A percentile compares a stretch with the other conserved stretches of the same genome.
These are phyloP conservation scores for Corbicula japonica DNA, from an alignment of 2,888 invertebrate genomes.

Conservation along the genomic window DNA sequence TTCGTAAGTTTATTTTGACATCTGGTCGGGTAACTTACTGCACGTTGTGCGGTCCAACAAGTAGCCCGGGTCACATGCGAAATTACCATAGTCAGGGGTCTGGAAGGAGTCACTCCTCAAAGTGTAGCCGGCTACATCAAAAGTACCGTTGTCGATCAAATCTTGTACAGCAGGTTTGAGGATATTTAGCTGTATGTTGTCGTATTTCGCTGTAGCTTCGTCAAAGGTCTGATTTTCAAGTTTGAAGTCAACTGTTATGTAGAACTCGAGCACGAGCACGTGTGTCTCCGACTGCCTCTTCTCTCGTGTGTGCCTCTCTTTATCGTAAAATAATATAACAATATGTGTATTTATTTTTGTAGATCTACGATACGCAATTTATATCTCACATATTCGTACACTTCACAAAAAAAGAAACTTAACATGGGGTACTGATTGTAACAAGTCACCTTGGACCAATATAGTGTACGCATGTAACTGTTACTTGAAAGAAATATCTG, in stretches of 20 bases:
- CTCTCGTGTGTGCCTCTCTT: too few species aligned
- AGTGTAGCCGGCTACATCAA: constrained; percentile 21
- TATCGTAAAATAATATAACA: too few species aligned
- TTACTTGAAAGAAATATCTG: too few species aligned
- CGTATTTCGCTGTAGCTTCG: neutral
- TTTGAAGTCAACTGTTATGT: neutral
- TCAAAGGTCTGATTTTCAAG: neutral
- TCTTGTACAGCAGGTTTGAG: constrained; percentile 9
- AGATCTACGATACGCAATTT: too few species aligned
- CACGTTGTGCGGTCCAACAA: constrained; percentile 22
- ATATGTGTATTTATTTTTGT: too few species aligned
- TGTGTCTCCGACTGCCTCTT: neutral
- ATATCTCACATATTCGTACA: too few species aligned
- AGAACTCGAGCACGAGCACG: constrained; percentile 8
- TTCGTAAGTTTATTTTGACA: neutral
- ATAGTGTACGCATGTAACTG: too few species aligned
- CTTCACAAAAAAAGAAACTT: too few species aligned
- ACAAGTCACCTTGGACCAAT: too few species aligned
- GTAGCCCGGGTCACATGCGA: constrained; percentile 37
- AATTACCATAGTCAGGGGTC: constrained; percentile 12
- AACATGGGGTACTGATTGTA: too few species aligned
- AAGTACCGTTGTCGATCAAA: constrained; percentile 29
- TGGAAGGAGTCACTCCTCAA: constrained; percentile 13
- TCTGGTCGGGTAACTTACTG: constrained; percentile 26
- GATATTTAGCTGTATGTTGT: neutral